These are phyloP conservation scores for Pseudolaguvia tuberculata DNA, from an alignment of 2,113 vertebrate species.

Conservation along the genomic window DNA sequence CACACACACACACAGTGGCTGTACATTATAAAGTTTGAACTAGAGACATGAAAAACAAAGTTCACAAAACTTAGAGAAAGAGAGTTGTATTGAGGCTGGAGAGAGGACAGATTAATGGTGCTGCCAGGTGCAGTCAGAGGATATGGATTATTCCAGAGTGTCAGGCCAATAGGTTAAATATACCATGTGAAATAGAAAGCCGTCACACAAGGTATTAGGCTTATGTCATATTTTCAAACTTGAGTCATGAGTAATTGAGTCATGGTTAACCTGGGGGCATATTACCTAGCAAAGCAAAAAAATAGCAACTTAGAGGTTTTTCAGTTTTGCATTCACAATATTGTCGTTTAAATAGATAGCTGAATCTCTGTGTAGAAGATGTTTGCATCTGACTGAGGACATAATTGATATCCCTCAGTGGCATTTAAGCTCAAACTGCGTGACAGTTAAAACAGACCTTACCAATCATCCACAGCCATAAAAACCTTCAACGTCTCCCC, in stretches of 20 bases:
- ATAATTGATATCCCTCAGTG: slow-evolving; percentile 38
- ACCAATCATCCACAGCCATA: slow-evolving; percentile 21
- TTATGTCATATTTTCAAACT: slow-evolving; percentile 4
- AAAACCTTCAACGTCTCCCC: slow-evolving; percentile 11
- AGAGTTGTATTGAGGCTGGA: slow-evolving; percentile 24
- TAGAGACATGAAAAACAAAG: slow-evolving; percentile 41
- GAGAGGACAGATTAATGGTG: slow-evolving; percentile 49
- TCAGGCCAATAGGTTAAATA: slow-evolving; percentile 27
- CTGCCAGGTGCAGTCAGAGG: slow-evolving; percentile 39
- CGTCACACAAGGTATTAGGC: slow-evolving; percentile 5
- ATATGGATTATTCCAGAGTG: slow-evolving; percentile 45
- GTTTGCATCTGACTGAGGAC: slow-evolving; percentile 29
- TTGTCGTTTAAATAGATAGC: neutral
- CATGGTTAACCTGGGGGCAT: neutral
- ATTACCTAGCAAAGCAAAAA: neutral
- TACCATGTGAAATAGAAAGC: slow-evolving; percentile 21
- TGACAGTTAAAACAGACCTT: slow-evolving; percentile 48
- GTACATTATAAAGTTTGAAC: neutral
- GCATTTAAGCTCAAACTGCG: slow-evolving; percentile 17
- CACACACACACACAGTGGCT: no score
- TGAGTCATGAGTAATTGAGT: no score
- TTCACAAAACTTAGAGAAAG: slow-evolving; percentile 49
- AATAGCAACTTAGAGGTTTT: neutral
- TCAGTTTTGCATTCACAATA: neutral
- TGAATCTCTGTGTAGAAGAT: slow-evolving; percentile 21